Base-by-base conservation (phyloP, 1,140 invertebrate genomes). In the Zaprionus inermis region DNA sequence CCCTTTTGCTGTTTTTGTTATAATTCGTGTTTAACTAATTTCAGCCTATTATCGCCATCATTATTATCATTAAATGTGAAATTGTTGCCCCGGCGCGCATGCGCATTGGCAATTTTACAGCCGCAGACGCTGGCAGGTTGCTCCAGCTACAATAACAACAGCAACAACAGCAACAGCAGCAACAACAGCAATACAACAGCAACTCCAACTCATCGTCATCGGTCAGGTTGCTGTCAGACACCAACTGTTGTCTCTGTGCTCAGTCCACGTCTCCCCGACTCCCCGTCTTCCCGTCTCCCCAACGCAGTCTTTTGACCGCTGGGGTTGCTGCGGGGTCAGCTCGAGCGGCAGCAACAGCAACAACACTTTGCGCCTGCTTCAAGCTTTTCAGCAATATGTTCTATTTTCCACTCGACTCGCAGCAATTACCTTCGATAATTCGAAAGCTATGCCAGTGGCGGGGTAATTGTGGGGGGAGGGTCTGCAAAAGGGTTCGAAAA, bases 41-140 rank as follows among this genome's bases (percentile, higher is more conserved):
- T 91, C 72, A 80, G 75, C 79, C 88, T 88, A 91, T 91, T 91
- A 91, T 91, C 80, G 88, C 88, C 89, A 78, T 88, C 83, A 88
- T 91, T 91, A 91, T 91, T 91, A 91, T 91, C 88, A 81, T 83
- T 91, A 81, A 88, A 91, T 91, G 78, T 80, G 78, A 91, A 90
- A 90, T 91, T 90, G 82, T 90, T 84, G 84, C 66, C 70, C 59
- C 56, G 44, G 72, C 69, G 84, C 84, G 79, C 84, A 80, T 83
- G 81, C 82, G 83, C 82, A 85, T 85, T 85, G 82, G 68, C 85
- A 89, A 88, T 88, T 88, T 84, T 78, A 89, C 72, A 88, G 72
- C 69, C 67, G 56, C 66, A 36, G 28, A 56, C 57, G 20, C 60
- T 58, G 58, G 56, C 73, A 76, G 68, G 68, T 76, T 76, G 64